Percentiles rank a stretch among this genome's conserved stretches.
phyloP scores from a whole-genome alignment of 2,113 vertebrate genomes.

The Dipodomys ordii region DNA sequence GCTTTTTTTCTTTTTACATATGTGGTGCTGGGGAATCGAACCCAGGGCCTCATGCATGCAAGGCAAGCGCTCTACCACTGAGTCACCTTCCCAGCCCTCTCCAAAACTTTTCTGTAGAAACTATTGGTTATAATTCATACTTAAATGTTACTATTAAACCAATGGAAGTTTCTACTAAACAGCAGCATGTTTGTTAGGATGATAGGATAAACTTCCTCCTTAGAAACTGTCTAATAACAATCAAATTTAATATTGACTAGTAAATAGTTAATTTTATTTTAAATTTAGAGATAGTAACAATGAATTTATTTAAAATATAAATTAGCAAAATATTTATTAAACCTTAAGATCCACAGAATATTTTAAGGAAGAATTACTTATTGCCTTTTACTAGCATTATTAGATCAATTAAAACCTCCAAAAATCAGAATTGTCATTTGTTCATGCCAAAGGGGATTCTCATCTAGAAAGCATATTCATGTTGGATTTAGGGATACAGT shows the following conservation, averaged over 20 bases:
- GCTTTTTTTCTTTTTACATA: too few relatives aligned
- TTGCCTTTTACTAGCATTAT: neutral
- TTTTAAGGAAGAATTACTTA: neutral
- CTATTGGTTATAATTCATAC: neutral
- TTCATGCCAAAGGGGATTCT: neutral
- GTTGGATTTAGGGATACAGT: neutral
- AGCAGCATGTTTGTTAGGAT: neutral
- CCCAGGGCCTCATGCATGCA: too few relatives aligned
- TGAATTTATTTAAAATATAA: neutral
- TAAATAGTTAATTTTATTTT: neutral
- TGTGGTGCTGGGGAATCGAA: too few relatives aligned
- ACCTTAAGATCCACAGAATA: neutral
- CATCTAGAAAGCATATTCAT: neutral
- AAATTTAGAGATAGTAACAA: neutral
- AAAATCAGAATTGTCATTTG: constrained; percentile 12
- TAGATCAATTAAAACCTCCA: neutral
- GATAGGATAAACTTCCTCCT: neutral
- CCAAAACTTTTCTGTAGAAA: neutral
- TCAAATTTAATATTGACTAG: neutral
- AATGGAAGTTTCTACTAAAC: neutral
- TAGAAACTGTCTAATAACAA: constrained; percentile 66
- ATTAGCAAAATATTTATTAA: neutral
- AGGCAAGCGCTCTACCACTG: too few relatives aligned
- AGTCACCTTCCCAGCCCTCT: too few relatives aligned
- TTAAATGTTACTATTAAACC: constrained; percentile 26